Evolutionary conservation across 2,888 invertebrate species (phyloP), one percentile per base, ranked within the genome.

Genomic region (Cantharis rufa): DNA sequence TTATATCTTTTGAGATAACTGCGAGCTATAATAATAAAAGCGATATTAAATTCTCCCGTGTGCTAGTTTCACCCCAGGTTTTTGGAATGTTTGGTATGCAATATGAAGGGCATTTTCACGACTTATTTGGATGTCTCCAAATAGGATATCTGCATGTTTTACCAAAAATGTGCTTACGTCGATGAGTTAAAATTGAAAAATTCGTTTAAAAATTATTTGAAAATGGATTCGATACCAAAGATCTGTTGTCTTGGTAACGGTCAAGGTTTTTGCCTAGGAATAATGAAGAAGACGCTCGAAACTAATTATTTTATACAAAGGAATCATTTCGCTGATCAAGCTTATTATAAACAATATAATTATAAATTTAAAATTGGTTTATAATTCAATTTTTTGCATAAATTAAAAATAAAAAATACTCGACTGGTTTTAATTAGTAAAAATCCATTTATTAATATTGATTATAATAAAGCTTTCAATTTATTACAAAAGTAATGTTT

Each of bases 231-330:
- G 78, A 32, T 75, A 24, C 64, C 70, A 72, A 78, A 70, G 74
- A 74, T 61, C 9, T 27, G 78, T 78, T 78, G 70, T 75, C 78
- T 68, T 78, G 76, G 78, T 76, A 71, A 78, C 78, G 78, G 76
- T 78, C 78, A 78, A 78, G 78, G 78, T 61, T 76, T 24, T 63
- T 15, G 62, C 63, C 66, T 61, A 73, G 61, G 71, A 74, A 68
- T 27, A 77, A 72, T 28, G 70, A 70, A 15, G 64, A 74, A 32
- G 74, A 62, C 32, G 69, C 62, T 74, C 32, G 62, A 62, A 32
- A 21, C 68, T 63, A 77, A 77, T 77, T 75, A 77, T 77, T 75
- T 76, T 70, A 15, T 70, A 64, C 27, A 48, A 70, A 69, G 62
- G 62, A 69, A 72, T 18, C 70, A 72, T 72, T 74, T 74, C 72